A percentile compares a stretch with the other conserved stretches of the same genome.
phyloP scores from a whole-genome alignment of 1,140 invertebrate genomes.

The Neotoxoptera formosana region DNA sequence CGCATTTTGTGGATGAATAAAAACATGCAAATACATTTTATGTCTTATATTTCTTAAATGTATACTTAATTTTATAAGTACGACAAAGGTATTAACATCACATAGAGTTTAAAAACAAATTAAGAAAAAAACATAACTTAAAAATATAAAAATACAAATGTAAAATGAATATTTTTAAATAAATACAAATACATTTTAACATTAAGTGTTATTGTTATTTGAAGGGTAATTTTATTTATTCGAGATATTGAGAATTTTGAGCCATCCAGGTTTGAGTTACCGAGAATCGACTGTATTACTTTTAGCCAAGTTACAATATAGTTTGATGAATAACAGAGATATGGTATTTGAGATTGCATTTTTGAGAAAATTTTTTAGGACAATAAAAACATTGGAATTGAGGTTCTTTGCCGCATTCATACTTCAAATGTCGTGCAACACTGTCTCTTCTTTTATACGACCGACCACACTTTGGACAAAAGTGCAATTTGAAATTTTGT shows the following conservation, averaged over 20 bases:
- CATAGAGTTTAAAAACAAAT: not conserved
- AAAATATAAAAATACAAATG: not conserved
- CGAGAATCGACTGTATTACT: not conserved
- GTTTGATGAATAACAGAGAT: constrained; percentile 58
- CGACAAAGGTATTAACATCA: not conserved
- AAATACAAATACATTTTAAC: not conserved
- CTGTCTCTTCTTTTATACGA: constrained; percentile 65
- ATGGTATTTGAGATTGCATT: constrained; percentile 65
- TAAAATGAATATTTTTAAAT: not conserved
- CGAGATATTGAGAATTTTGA: too few species aligned
- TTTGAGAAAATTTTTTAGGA: constrained; percentile 64
- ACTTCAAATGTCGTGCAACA: constrained; percentile 58
- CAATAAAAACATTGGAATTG: constrained; percentile 64
- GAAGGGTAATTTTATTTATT: too few species aligned
- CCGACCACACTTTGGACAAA: constrained; percentile 60
- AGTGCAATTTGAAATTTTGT: not conserved
- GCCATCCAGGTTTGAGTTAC: too few species aligned
- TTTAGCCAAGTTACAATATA: not conserved
- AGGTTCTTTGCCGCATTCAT: constrained; percentile 63
- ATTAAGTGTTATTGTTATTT: too few species aligned
- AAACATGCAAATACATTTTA: not conserved
- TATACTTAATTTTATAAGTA: not conserved
- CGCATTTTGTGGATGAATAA: not conserved
- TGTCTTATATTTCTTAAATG: not conserved
- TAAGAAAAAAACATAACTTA: not conserved